Base-by-base conservation (phyloP, 2,888 invertebrate genomes). In the Apodemia zela region DNA sequence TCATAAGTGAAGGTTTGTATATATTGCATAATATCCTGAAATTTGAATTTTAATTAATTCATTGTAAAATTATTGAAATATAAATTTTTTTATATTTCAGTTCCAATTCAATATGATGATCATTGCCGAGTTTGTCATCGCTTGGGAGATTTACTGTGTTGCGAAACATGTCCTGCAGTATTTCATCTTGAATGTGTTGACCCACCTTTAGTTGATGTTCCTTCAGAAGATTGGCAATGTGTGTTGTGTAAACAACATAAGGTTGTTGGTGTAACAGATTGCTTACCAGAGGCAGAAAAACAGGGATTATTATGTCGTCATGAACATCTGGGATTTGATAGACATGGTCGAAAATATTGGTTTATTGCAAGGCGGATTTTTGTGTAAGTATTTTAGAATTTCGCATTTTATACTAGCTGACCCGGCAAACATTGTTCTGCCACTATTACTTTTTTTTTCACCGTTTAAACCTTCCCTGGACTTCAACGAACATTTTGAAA, bases 181-280 rank as follows among this genome's bases (percentile, higher is more conserved):
- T 99, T 98, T 85, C 99, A 99, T 85, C 92, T 99, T 79, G 97
- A 97, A 77, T 99, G 99, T 91, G 97, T 98, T 62, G 98, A 98
- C 80, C 99, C 99, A 62, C 98, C 98, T 13, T 90, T 99, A 79
- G 94, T 96, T 61, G 96, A 98, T 87, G 98, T 99, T 59, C 99
- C 99, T 63, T 96, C 97, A 65, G 98, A 98, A 88, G 98, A 98
- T 78, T 99, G 99, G 99, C 96, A 98, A 75, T 99, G 99, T 90
- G 95, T 95, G 70, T 94, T 98, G 62, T 99, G 99, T 84, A 95
- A 96, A 79, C 95, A 96, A 61, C 98, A 99, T 80, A 96, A 96
- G 93, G 96, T 98, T 61, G 93, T 94, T 68, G 99, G 99, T 29
- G 98, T 99, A 0, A 96, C 96, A 61, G 99, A 99, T 84, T 99